Evolutionary conservation across 1,140 invertebrate genomes (phyloP), one percentile per base, ranked within the genome.

Genomic region (Popillia japonica): DNA sequence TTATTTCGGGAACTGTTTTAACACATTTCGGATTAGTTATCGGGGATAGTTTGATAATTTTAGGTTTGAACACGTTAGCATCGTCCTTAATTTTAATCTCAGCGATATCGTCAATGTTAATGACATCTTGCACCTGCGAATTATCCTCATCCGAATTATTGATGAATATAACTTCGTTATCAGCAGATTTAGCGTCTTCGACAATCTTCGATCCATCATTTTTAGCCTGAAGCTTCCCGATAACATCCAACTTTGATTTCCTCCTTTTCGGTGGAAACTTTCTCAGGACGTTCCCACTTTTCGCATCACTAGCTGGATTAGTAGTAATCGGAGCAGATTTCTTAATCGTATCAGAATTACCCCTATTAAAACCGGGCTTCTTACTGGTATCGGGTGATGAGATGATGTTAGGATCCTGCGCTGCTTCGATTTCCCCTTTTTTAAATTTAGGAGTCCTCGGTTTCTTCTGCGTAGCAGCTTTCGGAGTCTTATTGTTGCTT

Each of bases 401-500:
- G 42, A 14, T 9, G 14, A 14, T 55, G 2, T 55, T 3, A 2
- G 48, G 11, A 55, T 55, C 48, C 42, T 55, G n/a, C 48, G 48
- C 14, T 6, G 14, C 11, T 17, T 55, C 48, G 11, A 6, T 55
- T 17, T 55, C 48, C 6, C 17, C 14, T 10, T 68, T 68, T 27
- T 68, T 68, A 8, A 27, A 9, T 27, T 68, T 68, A 7, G 20
- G 7, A 2, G 17, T 6, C n/a, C 41, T 74, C 72, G 41, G n/a
- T 20, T 74, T 74, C 34, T 74, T 74, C 8, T n/a, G 34, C 14
- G 14, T 17, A 6, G n/a, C 9, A 6, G 41, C n/a, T 74, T 74
- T 74, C 34, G 17, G 0, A 8, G 2, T 10, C n/a, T 74, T 74
- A 22, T 75, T 75, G 11, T 44, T 59, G 0, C 41, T 41, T 80